A percentile compares a stretch with the other conserved stretches of the same genome.
phyloP scores from a whole-genome alignment of 2,888 invertebrate species.

The Agrochola lota region DNA sequence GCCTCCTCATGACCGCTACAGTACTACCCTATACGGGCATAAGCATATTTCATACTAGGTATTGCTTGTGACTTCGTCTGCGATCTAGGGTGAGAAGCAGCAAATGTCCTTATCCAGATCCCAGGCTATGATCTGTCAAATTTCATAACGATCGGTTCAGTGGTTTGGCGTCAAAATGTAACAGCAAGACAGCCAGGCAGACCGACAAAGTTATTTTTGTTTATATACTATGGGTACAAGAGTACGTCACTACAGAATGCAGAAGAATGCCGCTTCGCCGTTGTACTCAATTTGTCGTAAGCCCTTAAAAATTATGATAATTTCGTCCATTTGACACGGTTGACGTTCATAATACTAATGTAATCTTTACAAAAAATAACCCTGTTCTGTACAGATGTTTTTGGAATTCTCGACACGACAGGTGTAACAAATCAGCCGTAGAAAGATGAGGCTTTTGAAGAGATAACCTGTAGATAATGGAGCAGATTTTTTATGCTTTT shows the following conservation, averaged over 20 bases:
- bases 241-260: neutral
- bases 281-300: constrained; percentile 11
- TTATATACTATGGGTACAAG: neutral
- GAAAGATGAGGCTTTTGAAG: neutral
- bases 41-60: neutral
- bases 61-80: too few relatives aligned
- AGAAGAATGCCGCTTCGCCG: constrained; percentile 4
- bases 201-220: neutral
- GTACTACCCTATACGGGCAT: too few relatives aligned
- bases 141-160: too few relatives aligned
- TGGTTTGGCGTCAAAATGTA: neutral
- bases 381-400: constrained; percentile 1
- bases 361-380: constrained; percentile 26
- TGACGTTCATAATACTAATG: constrained; percentile 14
- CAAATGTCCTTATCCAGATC: too few relatives aligned
- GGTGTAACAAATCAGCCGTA: constrained; percentile 10
- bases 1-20: constrained; percentile 4
- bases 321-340: constrained; percentile 46
- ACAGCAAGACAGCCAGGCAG: neutral
- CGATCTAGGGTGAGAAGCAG: neutral
- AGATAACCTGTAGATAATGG: neutral
- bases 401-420: neutral
- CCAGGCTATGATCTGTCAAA: too few relatives aligned
- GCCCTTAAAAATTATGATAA: constrained; percentile 57
- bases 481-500: neutral